A percentile compares a stretch with the other conserved stretches of the same genome.
Conservation (phyloP, 2,797 vertebrate species). For the Parotocinclus haroldoi region DNA sequence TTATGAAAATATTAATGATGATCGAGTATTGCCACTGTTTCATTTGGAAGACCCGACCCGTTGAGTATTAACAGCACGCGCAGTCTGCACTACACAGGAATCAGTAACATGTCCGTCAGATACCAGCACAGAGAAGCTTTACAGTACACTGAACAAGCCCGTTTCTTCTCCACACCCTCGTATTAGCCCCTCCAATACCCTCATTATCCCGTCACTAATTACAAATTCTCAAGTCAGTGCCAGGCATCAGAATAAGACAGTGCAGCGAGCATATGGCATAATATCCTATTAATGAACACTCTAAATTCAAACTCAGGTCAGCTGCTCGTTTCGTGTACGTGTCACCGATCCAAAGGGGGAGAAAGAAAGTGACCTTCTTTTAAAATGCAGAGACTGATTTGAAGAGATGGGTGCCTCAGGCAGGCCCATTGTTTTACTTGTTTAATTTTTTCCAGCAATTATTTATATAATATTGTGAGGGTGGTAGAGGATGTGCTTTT, state of each 20-base stretch:
- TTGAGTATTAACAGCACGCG: no score
- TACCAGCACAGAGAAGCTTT: conserved; percentile 50
- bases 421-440: conserved; percentile 75
- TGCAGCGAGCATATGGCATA: conserved; percentile 98
- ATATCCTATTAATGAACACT: conserved; percentile 99
- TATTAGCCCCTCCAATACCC: conserved; percentile 90
- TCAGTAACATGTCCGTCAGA: conserved; percentile 27
- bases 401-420: conserved; percentile 66
- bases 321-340: conserved; percentile 88
- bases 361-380: conserved; percentile 78
- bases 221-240: conserved; percentile 95
- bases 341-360: conserved; percentile 81
- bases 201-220: conserved; percentile 99
- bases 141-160: conserved; percentile 73
- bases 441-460: conserved; percentile 77
- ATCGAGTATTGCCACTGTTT: no score
- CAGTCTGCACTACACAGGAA: conserved; percentile 12
- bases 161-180: conserved; percentile 76
- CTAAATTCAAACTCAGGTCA: conserved; percentile 99
- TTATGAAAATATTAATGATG: no score
- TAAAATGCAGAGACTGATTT: conserved; percentile 80
- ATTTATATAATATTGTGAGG: conserved; percentile 80
- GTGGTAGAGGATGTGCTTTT: conserved; percentile 55
- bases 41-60: no score
- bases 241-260: conserved; percentile 94